Base-by-base conservation (phyloP, 2,797 vertebrate genomes). In the Poeciliopsis presidionis region DNA sequence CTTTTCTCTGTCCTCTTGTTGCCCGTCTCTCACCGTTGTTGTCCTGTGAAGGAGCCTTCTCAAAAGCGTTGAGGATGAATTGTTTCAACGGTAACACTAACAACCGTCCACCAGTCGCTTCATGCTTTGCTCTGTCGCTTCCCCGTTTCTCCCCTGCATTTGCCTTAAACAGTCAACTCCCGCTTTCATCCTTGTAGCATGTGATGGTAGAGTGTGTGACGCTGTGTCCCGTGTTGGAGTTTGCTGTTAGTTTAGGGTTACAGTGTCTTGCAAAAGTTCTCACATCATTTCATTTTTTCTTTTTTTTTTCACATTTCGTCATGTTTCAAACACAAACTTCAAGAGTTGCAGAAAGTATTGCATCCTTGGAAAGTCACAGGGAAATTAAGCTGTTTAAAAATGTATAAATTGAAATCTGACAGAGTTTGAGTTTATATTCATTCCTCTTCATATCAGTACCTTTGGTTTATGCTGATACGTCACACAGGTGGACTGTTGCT, bases 1-100 rank as follows among this genome's bases (percentile, higher is more conserved):
- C 81, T 72, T 90, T 70, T 90, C 70, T 88, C 73, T 88, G 77
- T 81, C 80, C 84, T 84, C 74, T 79, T 84, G 74, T 75, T 80
- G 67, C 86, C 59, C 75, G 51, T 75, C 55, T 80, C 57, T 71
- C 63, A 74, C 86, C 87, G 33, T 73, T 82, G 82, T 75, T 82
- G 84, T 90, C 84, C 88, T 74, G 80, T 72, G 59, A 88, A 96
- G 96, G 93, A 96, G 95, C 84, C 96, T 96, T 81, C 95, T 96
- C 90, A 95, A 96, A 96, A 96, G 95, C 86, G 95, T 96, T 94
- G 96, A 96, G 93, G 95, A 96, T 70, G 95, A 96, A 87, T 96
- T 96, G 91, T 96, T 96, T 89, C 94, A 96, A 96, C 95, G 95
- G 96, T 96, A 96, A 96, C 93, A 79, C 89, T 92, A 90, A 92